Percentiles rank a stretch among this genome's conserved stretches.
phyloP scores from a whole-genome alignment of 2,888 invertebrate genomes.

The Parascotia fuliginaria region DNA sequence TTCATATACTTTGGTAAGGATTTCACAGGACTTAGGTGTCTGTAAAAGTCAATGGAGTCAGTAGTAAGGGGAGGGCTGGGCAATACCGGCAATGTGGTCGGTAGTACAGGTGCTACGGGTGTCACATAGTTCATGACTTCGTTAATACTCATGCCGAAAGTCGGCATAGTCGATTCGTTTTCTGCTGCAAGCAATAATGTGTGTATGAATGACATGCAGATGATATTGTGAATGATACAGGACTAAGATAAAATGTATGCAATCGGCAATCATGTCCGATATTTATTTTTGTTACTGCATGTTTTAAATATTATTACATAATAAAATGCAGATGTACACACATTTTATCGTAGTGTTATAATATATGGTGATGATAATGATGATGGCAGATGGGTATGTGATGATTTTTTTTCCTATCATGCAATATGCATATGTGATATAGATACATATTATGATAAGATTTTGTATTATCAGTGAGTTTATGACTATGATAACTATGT shows the following conservation, averaged over 20 bases:
- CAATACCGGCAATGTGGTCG: conserved; percentile 49
- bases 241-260: conserved; percentile 1
- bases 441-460: neutral
- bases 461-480: too few relatives aligned
- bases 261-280: too few relatives aligned
- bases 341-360: too few relatives aligned
- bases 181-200: conserved; percentile 78
- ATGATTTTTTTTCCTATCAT: too few relatives aligned
- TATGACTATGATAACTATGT: too few relatives aligned
- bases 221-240: conserved; percentile 19
- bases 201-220: conserved; percentile 58
- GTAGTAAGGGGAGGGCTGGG: conserved; percentile 56
- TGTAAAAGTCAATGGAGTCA: conserved; percentile 58
- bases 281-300: too few relatives aligned
- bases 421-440: neutral
- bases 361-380: neutral
- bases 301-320: too few relatives aligned
- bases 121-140: conserved; percentile 64
- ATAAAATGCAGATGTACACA: conserved; percentile 5
- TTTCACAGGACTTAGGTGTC: conserved; percentile 58
- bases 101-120: conserved; percentile 52
- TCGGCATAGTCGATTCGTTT: conserved; percentile 56
- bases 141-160: conserved; percentile 52
- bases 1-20: conserved; percentile 58
- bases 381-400: neutral